Conservation (phyloP, 2,888 invertebrate species). For the Dynastes hyllus region DNA sequence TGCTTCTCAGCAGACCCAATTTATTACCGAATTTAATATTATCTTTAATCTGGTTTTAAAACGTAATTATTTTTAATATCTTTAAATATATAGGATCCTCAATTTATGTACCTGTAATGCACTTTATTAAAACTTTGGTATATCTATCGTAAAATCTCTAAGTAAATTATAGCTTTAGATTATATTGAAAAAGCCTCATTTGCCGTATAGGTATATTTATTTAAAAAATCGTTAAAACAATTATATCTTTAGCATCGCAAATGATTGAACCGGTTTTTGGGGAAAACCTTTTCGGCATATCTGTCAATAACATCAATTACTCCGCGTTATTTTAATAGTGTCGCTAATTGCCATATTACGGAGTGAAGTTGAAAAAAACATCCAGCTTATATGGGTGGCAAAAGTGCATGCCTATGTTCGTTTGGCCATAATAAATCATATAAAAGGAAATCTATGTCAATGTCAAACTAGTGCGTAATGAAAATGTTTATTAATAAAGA, state of each 20-base stretch:
- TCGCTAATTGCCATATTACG: neutral
- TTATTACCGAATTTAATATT: too few species aligned
- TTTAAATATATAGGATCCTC: too few species aligned
- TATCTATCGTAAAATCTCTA: too few species aligned
- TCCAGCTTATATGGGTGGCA: neutral
- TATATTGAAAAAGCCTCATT: too few species aligned
- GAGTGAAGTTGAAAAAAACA: neutral
- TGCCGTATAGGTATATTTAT: too few species aligned
- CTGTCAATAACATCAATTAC: conserved; percentile 35
- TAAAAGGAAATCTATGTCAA: conserved; percentile 41
- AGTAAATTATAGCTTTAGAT: too few species aligned
- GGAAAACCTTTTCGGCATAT: conserved; percentile 19
- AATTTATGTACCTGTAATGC: too few species aligned
- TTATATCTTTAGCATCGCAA: neutral
- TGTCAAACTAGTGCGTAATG: conserved; percentile 9
- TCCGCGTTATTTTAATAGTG: neutral
- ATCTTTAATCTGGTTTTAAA: too few species aligned
- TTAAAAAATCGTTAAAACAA: neutral
- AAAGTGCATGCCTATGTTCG: neutral
- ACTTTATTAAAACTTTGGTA: too few species aligned
- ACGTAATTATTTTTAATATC: too few species aligned
- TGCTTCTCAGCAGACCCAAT: too few species aligned
- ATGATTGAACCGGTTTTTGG: neutral
- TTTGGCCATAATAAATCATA: conserved; percentile 27
- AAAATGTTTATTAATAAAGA: conserved; percentile 29